Base-by-base conservation (phyloP, 2,113 vertebrate species). In the Conger conger region DNA sequence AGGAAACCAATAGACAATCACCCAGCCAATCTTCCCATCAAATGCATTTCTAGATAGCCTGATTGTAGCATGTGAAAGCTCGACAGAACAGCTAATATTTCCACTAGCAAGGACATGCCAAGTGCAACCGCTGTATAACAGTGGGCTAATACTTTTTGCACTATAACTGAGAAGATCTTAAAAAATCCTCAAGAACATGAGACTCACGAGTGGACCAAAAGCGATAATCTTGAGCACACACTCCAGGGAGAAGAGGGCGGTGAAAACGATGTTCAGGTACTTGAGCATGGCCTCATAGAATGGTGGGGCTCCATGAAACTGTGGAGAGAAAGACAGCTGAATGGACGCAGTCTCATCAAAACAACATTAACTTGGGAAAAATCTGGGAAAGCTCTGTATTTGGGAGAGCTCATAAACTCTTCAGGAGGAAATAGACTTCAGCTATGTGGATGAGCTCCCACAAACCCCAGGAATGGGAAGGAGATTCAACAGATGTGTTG, bases 211-310 rank as follows among this genome's bases (percentile, higher is more conserved):
- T 30, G 97, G 97, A 77, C 97, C 97, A 78, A 99, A 99, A 84
- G 97, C 98, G 60, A 98, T 96, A 90, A 99, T 97, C 94, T 99
- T 99, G 90, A 99, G 94, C 89, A 97, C 93, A 60, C 98, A 99
- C 83, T 99, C 98, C 94, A 99, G 91, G 60, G 98, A 98, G 93
- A 99, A 99, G 90, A 99, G 96, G 79, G 96, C 96, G 0, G 98
- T 99, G 88, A 99, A 99, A 86, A 98, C 96, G 11, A 99, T 95
- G 88, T 99, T 99, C 86, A 99, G 95, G 92, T 98, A 96, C 89
- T 98, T 99, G 91, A 99, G 88, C 97, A 98, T 98, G 18, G 94
- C 93, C 85, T 99, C 97, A 0, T 99, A 99, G n/a, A 95, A 94
- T 0, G 94, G 93, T 0, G 98, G 96, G 37, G 98, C 98, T 17